Evolutionary conservation across 2,113 vertebrate species (phyloP).

Genomic region (Herpetotheres cachinnans): DNA sequence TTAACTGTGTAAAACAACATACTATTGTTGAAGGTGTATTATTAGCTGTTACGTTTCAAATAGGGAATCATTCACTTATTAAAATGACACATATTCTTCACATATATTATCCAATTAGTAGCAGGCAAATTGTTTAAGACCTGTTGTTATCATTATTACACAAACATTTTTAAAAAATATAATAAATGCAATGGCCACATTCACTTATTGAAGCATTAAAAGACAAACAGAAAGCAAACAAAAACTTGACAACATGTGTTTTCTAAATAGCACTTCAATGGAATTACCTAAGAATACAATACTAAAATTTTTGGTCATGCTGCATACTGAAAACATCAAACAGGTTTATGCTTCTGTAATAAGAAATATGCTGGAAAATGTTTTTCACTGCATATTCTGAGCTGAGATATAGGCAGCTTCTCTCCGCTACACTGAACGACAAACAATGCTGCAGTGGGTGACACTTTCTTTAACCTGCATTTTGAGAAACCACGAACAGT

Average conservation of each 20-base stretch:
- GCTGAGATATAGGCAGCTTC: background rate
- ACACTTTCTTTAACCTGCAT: background rate
- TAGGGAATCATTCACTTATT: background rate
- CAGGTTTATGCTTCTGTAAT: background rate
- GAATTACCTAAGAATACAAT: background rate
- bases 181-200: background rate
- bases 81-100: background rate
- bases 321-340: background rate
- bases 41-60: background rate
- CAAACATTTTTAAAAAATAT: background rate
- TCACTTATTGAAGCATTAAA: background rate
- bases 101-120: background rate
- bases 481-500: background rate
- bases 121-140: background rate
- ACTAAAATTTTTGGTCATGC: background rate
- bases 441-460: background rate
- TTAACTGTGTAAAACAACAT: background rate
- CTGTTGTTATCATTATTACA: background rate
- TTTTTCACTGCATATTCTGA: background rate
- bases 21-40: background rate
- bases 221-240: background rate
- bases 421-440: background rate
- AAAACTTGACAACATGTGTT: background rate
- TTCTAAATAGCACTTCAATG: background rate
- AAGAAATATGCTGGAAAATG: background rate